Conservation (phyloP, 2,888 invertebrate species). For the Drosophila koepferae region DNA sequence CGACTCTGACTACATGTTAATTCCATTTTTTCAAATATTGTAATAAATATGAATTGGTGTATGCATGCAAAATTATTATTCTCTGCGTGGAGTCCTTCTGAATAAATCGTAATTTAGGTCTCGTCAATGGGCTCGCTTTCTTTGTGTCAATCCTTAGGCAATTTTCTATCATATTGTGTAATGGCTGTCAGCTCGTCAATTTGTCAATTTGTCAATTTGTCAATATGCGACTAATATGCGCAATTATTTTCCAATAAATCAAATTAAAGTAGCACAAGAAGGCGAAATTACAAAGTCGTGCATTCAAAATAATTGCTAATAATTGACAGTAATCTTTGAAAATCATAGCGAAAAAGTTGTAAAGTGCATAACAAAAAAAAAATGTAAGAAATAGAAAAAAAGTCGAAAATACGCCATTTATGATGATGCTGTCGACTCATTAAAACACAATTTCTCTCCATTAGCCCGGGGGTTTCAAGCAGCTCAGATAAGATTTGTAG, state of each 20-base stretch:
- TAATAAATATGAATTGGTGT: not conserved
- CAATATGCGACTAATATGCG: slow-evolving; percentile 37
- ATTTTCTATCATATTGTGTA: slow-evolving; percentile 35
- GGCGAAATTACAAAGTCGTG: slow-evolving; percentile 17
- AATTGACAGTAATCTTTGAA: slow-evolving; percentile 52
- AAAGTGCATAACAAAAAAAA: not conserved
- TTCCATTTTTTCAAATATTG: slow-evolving; percentile 1
- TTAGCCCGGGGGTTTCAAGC: slow-evolving; percentile 44
- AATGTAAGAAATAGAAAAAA: not conserved
- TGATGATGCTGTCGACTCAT: slow-evolving; percentile 76
- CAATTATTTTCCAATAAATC: slow-evolving; percentile 62
- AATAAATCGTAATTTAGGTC: slow-evolving; percentile 28
- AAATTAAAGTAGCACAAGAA: slow-evolving; percentile 30
- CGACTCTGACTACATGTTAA: slow-evolving; percentile 1
- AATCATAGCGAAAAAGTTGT: slow-evolving; percentile 36
- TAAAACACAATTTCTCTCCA: slow-evolving; percentile 77
- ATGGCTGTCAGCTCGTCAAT: slow-evolving; percentile 37
- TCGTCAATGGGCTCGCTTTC: slow-evolving; percentile 30
- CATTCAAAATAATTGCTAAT: slow-evolving; percentile 44
- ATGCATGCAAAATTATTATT: not conserved
- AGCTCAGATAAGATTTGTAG: slow-evolving; percentile 29
- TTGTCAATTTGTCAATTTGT: slow-evolving; percentile 20
- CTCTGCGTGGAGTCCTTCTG: not conserved
- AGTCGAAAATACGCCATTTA: slow-evolving; percentile 25
- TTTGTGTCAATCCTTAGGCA: slow-evolving; percentile 18